These are phyloP conservation scores for Dicranocentrus wangi DNA, from an alignment of 2,888 invertebrate species.

Conservation along the genomic window DNA sequence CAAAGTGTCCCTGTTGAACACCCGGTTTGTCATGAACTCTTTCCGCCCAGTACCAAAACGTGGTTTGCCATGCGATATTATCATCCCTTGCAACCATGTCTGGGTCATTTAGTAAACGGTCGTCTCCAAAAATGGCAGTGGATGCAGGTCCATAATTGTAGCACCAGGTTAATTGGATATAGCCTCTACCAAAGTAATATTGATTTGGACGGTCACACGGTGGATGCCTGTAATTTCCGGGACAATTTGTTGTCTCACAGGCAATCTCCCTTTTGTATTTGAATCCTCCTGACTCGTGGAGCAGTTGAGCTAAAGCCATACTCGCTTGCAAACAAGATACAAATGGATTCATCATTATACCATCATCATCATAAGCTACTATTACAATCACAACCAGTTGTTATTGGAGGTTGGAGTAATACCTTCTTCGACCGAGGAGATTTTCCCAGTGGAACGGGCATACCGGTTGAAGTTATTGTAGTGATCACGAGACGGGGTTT, in stretches of 20 bases:
- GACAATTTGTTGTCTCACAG: slow-evolving; percentile 48
- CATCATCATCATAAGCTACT: too few relatives aligned
- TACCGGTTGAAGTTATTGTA: slow-evolving; percentile 40
- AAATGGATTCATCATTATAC: too few relatives aligned
- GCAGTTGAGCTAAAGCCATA: slow-evolving; percentile 68
- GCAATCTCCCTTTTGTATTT: slow-evolving; percentile 63
- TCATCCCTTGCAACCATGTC: slow-evolving; percentile 67
- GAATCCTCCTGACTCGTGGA: slow-evolving; percentile 60
- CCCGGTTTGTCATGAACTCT: slow-evolving; percentile 55
- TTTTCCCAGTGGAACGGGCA: slow-evolving; percentile 11
- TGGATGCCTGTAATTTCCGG: slow-evolving; percentile 42
- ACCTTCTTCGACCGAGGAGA: slow-evolving; percentile 65
- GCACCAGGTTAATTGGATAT: slow-evolving; percentile 70
- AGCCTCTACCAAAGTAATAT: slow-evolving; percentile 65
- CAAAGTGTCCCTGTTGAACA: slow-evolving; percentile 65
- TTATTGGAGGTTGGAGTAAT: too few relatives aligned
- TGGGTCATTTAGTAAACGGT: slow-evolving; percentile 60
- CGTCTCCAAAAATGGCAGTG: slow-evolving; percentile 60
- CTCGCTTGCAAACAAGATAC: too few relatives aligned
- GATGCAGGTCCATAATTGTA: slow-evolving; percentile 65
- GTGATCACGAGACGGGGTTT: slow-evolving; percentile 60
- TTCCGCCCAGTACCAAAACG: slow-evolving; percentile 68
- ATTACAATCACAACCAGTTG: too few relatives aligned
- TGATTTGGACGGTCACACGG: slow-evolving; percentile 45
- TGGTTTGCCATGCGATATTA: slow-evolving; percentile 65